Evolutionary conservation across 2,888 invertebrate species (phyloP).

Genomic region (Tinea pellionella): DNA sequence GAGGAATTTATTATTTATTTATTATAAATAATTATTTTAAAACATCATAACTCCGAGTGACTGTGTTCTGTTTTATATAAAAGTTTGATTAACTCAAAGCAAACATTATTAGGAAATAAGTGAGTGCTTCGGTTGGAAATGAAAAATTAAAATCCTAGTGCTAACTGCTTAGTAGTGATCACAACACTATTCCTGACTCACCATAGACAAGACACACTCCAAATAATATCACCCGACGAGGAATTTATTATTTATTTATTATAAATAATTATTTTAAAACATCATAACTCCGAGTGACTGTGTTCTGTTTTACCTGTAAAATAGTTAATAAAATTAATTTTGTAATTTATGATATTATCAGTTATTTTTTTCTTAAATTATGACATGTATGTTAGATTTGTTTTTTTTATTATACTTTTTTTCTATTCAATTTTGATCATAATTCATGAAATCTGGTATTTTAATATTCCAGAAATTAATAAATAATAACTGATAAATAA

Average conservation of each 20-base stretch:
- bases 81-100: too few relatives aligned
- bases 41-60: slow-evolving; percentile 59
- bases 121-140: background rate
- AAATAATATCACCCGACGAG: slow-evolving; percentile 13
- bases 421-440: too few relatives aligned
- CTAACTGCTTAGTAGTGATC: background rate
- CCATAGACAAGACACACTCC: background rate
- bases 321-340: background rate
- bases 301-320: slow-evolving; percentile 32
- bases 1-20: slow-evolving; percentile 8
- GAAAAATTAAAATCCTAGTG: background rate
- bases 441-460: too few relatives aligned
- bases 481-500: too few relatives aligned
- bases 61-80: too few relatives aligned
- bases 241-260: slow-evolving; percentile 9
- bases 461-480: too few relatives aligned
- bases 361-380: too few relatives aligned
- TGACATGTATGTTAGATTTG: too few relatives aligned
- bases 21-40: slow-evolving; percentile 22
- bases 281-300: slow-evolving; percentile 57
- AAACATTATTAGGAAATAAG: background rate
- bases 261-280: slow-evolving; percentile 25
- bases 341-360: too few relatives aligned
- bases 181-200: background rate
- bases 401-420: too few relatives aligned